A percentile compares a stretch with the other conserved stretches of the same genome.
Conservation (phyloP, 2,113 vertebrate genomes). For the Coregonus clupeaformis region DNA sequence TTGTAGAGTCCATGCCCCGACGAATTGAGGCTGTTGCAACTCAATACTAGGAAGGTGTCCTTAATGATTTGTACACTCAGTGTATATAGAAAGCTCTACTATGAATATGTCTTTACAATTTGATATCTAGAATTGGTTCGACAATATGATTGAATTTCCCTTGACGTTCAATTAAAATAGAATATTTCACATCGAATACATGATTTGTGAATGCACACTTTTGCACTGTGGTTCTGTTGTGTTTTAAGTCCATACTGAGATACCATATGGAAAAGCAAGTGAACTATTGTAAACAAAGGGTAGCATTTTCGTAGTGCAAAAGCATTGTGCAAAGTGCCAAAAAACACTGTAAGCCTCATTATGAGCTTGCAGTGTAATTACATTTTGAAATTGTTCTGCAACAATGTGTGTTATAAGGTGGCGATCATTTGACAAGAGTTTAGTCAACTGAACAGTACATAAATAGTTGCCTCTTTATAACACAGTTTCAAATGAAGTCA, state of each 20-base stretch:
- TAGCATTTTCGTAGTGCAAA: too few relatives aligned
- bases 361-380: too few relatives aligned
- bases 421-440: too few relatives aligned
- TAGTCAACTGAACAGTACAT: too few relatives aligned
- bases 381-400: too few relatives aligned
- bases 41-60: too few relatives aligned
- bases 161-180: conserved; percentile 10
- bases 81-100: neutral
- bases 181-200: conserved; percentile 19
- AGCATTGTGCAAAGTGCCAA: neutral
- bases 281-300: neutral
- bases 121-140: neutral
- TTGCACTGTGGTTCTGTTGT: conserved; percentile 44
- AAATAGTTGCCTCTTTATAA: too few relatives aligned
- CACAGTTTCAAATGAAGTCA: too few relatives aligned
- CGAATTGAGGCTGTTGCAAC: too few relatives aligned
- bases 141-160: conserved; percentile 3
- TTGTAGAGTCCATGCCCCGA: too few relatives aligned
- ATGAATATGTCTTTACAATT: neutral
- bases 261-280: conserved; percentile 8
- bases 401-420: too few relatives aligned
- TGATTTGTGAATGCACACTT: conserved; percentile 24
- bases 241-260: conserved; percentile 43
- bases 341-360: neutral
- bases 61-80: too few relatives aligned